Evolutionary conservation across 2,888 invertebrate genomes (phyloP).

Genomic region (Caenorhabditis panamensis): DNA sequence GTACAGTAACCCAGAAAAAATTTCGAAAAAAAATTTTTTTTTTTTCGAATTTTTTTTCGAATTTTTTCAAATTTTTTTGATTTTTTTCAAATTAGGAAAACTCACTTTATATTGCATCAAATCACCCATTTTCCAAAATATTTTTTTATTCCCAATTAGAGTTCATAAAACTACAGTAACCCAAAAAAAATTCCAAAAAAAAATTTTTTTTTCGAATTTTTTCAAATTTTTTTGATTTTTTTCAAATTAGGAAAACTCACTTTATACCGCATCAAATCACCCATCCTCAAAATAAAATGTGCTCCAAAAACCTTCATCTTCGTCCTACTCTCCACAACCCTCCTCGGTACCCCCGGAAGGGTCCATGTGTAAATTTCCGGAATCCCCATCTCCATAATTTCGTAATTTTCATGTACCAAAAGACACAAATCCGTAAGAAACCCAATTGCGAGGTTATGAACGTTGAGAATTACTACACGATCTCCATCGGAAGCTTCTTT

Average conservation of each 20-base stretch:
- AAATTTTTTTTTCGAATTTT: too few species aligned
- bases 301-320: slow-evolving; percentile 38
- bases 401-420: slow-evolving; percentile 36
- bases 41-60: not conserved
- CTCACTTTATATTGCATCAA: too few species aligned
- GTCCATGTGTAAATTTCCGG: slow-evolving; percentile 20
- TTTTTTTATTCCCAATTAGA: too few species aligned
- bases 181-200: too few species aligned
- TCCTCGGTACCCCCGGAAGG: not conserved
- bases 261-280: slow-evolving; percentile 71
- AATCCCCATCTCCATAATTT: slow-evolving; percentile 31
- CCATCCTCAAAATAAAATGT: slow-evolving; percentile 64
- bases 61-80: slow-evolving; percentile 3
- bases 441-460: slow-evolving; percentile 40
- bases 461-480: slow-evolving; percentile 31
- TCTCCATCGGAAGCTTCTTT: slow-evolving; percentile 26
- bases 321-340: slow-evolving; percentile 25
- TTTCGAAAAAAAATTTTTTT: too few species aligned
- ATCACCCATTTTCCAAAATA: too few species aligned
- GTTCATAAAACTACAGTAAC: too few species aligned
- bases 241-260: slow-evolving; percentile 26
- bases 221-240: slow-evolving; percentile 1
- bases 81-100: not conserved
- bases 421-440: slow-evolving; percentile 39
- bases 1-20: too few species aligned